Base-by-base conservation (phyloP, 2,797 vertebrate genomes). In the Eurystomus glaucurus region DNA sequence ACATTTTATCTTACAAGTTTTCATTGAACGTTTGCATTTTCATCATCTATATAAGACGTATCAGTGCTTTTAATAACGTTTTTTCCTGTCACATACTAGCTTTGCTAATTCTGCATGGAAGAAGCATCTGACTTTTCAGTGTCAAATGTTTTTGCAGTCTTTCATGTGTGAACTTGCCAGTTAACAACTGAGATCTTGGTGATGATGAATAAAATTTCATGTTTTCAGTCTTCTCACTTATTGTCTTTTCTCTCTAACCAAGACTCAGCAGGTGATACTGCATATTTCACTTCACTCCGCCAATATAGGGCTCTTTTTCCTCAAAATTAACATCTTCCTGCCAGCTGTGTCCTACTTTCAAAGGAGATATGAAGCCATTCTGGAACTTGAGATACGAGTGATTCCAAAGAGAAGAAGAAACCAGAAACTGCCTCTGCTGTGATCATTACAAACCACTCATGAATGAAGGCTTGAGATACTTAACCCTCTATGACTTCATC, bases 361-460 rank as follows among this genome's bases (percentile, higher is more conserved):
- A 66, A 88, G 76, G 61, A 85, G 45, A 70, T 76, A 55, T 87
- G 88, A 95, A 93, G 33, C 80, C 28, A 6, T 80, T 88, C 86
- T 93, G 68, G 92, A 95, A 90, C 88, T 76, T 77, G 45, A 94
- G 88, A 66, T 43, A 33, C 60, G 58, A 86, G 43, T 43, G 52
- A 95, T 87, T 95, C 77, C 74, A 89, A 88, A 85, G 79, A 94
- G 85, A 68, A 88, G 71, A 54, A 70, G 77, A 92, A 95, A 65
- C 43, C 62, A 96, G 77, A 84, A 94, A 33, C 54, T 86, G 37
- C 35, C 31, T 89, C 51, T 94, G 26, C 62, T 87, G n/a, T 78
- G 60, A 46, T 92, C 74, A 39, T 91, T 93, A 61, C 74, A 64
- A 88, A 77, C 93, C 84, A 57, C 28, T 85, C 31, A 33, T 26